These are phyloP conservation scores for Theodoxus fluviatilis DNA, from an alignment of 2,888 invertebrate genomes.

Conservation along the genomic window DNA sequence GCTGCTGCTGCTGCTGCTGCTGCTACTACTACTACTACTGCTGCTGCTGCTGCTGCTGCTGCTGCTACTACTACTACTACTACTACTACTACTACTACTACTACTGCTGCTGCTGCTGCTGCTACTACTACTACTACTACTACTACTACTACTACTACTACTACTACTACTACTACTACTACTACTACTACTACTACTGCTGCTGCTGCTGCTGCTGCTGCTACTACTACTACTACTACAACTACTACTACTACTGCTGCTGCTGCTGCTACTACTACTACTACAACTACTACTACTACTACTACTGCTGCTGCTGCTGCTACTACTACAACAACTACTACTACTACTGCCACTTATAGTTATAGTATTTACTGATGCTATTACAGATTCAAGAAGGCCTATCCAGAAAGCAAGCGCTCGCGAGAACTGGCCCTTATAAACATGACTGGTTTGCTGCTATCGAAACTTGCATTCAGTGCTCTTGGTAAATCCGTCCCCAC, in stretches of 20 bases:
- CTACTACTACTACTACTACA: conserved; percentile 19
- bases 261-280: conserved; percentile 23
- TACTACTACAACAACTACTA: conserved; percentile 17
- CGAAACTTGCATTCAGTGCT: too few relatives aligned
- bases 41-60: conserved; percentile 20
- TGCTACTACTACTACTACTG: conserved; percentile 7
- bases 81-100: conserved; percentile 24
- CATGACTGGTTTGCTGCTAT: too few relatives aligned
- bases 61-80: conserved; percentile 24
- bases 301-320: conserved; percentile 7
- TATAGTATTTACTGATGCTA: too few relatives aligned
- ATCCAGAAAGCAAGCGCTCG: too few relatives aligned
- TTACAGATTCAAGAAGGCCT: too few relatives aligned
- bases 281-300: conserved; percentile 23
- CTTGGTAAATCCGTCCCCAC: too few relatives aligned
- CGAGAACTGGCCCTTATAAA: too few relatives aligned
- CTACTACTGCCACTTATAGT: conserved; percentile 20
- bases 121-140: conserved; percentile 22
- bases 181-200: conserved; percentile 21
- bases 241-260: conserved; percentile 24
- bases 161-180: conserved; percentile 11
- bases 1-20: conserved; percentile 21
- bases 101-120: conserved; percentile 24
- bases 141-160: conserved; percentile 21
- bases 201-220: conserved; percentile 5